Percentiles rank a stretch among this genome's conserved stretches.
Evolutionary conservation across 1,140 invertebrate genomes (phyloP).

Genomic region (Temnothorax curvispinosus): DNA sequence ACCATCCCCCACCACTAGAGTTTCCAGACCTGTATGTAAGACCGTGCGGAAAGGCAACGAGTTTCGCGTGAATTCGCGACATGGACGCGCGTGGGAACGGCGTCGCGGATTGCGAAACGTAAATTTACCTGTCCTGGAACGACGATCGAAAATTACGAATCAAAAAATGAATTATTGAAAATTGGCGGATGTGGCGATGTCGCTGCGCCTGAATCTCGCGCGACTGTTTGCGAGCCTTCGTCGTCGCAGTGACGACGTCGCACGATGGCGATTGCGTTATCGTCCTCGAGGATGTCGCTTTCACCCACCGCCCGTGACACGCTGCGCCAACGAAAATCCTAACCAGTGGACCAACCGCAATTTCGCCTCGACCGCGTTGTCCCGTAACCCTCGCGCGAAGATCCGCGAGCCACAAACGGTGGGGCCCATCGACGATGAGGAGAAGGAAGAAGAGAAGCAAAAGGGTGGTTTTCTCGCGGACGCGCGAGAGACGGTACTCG

Average conservation of each 20-base stretch:
- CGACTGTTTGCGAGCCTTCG: neutral
- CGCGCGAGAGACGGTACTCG: constrained; percentile 40
- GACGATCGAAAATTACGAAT: neutral
- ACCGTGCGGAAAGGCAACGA: too few relatives aligned
- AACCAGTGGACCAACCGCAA: neutral
- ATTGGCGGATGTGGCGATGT: neutral
- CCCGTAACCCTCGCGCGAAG: constrained; percentile 1
- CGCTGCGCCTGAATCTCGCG: neutral
- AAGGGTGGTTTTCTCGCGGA: constrained; percentile 22
- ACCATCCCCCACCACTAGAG: too few relatives aligned
- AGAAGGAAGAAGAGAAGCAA: too few relatives aligned
- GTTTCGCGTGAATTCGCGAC: too few relatives aligned
- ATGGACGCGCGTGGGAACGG: too few relatives aligned
- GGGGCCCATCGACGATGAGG: neutral
- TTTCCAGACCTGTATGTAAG: too few relatives aligned
- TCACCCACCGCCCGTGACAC: neutral
- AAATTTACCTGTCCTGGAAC: too few relatives aligned
- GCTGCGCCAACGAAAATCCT: neutral
- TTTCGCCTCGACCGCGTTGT: constrained; percentile 21
- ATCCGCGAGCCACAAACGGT: neutral
- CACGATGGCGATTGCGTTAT: neutral
- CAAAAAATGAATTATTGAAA: neutral
- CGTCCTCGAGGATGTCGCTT: neutral
- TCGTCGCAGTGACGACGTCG: neutral
- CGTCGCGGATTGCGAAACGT: too few relatives aligned